A percentile compares a stretch with the other conserved stretches of the same genome.
phyloP scores from a whole-genome alignment of 2,888 invertebrate genomes.

The Microchrysa polita region DNA sequence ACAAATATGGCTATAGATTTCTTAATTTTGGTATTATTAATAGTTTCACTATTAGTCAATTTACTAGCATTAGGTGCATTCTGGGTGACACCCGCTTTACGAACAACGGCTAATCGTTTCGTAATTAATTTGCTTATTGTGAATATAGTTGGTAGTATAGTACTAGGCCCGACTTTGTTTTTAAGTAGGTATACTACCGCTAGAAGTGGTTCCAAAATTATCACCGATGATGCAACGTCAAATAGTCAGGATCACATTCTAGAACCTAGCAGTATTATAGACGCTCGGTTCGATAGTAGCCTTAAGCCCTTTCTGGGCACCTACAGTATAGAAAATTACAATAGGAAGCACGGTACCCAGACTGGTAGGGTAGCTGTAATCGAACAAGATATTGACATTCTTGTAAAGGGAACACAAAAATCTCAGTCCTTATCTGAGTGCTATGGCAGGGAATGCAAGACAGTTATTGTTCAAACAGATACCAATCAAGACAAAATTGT shows the following conservation, averaged over 20 bases:
- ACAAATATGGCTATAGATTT: conserved; percentile 64
- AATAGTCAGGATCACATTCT: neutral
- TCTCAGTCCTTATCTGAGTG: conserved; percentile 28
- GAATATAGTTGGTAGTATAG: conserved; percentile 62
- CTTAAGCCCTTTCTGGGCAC: conserved; percentile 7
- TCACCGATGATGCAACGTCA: neutral
- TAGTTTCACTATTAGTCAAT: conserved; percentile 63
- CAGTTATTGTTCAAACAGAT: conserved; percentile 55
- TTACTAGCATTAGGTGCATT: conserved; percentile 64
- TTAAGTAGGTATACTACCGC: conserved; percentile 48
- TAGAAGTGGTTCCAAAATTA: conserved; percentile 11
- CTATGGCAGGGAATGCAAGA: conserved; percentile 42
- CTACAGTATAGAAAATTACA: neutral
- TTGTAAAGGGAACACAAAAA: conserved; percentile 37
- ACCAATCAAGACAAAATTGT: conserved; percentile 45
- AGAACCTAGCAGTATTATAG: conserved; percentile 36
- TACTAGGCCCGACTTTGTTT: conserved; percentile 62
- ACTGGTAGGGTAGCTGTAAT: neutral
- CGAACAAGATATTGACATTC: conserved; percentile 24
- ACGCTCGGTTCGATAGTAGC: neutral
- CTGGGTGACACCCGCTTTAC: conserved; percentile 64
- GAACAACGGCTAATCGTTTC: conserved; percentile 65
- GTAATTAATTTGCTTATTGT: conserved; percentile 64
- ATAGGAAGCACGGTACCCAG: neutral
- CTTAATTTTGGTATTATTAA: conserved; percentile 63